A percentile compares a stretch with the other conserved stretches of the same genome.
phyloP scores from a whole-genome alignment of 2,888 invertebrate genomes.

The Volucella inflata region DNA sequence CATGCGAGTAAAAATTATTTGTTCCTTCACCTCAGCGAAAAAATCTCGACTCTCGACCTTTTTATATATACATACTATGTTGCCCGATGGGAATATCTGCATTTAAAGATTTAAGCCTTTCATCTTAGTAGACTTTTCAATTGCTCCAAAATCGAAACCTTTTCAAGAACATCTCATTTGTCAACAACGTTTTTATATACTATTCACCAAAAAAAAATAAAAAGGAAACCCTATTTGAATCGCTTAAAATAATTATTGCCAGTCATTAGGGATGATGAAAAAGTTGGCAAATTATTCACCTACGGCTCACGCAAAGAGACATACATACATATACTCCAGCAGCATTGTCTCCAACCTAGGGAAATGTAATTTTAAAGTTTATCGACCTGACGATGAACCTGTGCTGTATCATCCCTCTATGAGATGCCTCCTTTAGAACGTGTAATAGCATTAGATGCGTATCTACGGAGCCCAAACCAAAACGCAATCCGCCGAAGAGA shows the following conservation, averaged over 20 bases:
- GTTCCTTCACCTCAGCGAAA: too few relatives aligned
- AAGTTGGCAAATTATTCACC: constrained; percentile 8
- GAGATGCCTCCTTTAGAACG: constrained; percentile 7
- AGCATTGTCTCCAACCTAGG: constrained; percentile 22
- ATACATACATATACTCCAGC: background rate
- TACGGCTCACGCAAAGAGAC: background rate
- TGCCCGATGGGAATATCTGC: too few relatives aligned
- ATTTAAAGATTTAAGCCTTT: too few relatives aligned
- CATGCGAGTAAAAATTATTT: too few relatives aligned
- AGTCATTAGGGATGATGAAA: constrained; percentile 24
- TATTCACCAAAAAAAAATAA: background rate
- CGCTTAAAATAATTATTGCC: constrained; percentile 39
- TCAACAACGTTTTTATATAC: too few relatives aligned
- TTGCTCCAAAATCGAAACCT: too few relatives aligned
- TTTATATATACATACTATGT: too few relatives aligned
- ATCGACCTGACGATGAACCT: constrained; percentile 58
- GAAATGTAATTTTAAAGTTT: constrained; percentile 73
- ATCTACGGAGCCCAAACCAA: constrained; percentile 63
- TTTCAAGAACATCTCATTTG: too few relatives aligned
- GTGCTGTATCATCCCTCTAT: constrained; percentile 19
- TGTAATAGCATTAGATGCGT: constrained; percentile 72
- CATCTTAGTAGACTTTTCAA: too few relatives aligned
- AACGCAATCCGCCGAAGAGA: constrained; percentile 58
- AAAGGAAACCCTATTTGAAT: constrained; percentile 20
- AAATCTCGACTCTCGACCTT: too few relatives aligned